Conservation (phyloP, 1,140 invertebrate genomes). For the Diplogasteroides magnus region DNA sequence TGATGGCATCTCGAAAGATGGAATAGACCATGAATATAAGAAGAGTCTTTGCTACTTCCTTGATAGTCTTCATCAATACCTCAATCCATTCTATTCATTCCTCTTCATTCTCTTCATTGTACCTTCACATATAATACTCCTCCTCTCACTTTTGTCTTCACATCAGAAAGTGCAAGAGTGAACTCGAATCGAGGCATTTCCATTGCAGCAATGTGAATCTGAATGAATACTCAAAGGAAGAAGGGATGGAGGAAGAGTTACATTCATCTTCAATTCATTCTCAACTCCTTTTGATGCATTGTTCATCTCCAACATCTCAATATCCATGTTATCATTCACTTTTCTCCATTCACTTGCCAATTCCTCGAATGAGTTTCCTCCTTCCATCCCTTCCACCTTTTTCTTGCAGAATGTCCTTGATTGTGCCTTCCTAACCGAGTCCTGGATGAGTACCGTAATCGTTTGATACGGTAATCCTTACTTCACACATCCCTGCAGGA, state of each 20-base stretch:
- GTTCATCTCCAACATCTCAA: background rate
- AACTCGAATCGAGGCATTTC: background rate
- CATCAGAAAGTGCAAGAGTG: background rate
- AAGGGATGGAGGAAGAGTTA: background rate
- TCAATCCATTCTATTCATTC: background rate
- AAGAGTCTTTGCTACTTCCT: background rate
- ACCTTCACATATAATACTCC: background rate
- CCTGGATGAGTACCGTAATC: background rate
- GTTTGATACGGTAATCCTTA: too few relatives aligned
- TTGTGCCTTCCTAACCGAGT: background rate
- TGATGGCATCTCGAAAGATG: background rate
- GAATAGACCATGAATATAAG: background rate
- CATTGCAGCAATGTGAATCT: background rate
- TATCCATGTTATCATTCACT: too few relatives aligned
- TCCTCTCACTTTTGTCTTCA: background rate
- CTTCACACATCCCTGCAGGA: background rate
- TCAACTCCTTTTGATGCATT: background rate
- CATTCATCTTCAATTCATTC: background rate
- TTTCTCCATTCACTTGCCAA: too few relatives aligned
- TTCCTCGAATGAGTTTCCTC: background rate
- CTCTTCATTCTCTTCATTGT: background rate
- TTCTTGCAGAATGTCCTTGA: background rate
- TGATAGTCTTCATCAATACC: background rate
- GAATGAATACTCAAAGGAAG: background rate
- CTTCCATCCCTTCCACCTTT: background rate